Evolutionary conservation across 2,113 vertebrate species (phyloP).

Genomic region (Bos javanicus): DNA sequence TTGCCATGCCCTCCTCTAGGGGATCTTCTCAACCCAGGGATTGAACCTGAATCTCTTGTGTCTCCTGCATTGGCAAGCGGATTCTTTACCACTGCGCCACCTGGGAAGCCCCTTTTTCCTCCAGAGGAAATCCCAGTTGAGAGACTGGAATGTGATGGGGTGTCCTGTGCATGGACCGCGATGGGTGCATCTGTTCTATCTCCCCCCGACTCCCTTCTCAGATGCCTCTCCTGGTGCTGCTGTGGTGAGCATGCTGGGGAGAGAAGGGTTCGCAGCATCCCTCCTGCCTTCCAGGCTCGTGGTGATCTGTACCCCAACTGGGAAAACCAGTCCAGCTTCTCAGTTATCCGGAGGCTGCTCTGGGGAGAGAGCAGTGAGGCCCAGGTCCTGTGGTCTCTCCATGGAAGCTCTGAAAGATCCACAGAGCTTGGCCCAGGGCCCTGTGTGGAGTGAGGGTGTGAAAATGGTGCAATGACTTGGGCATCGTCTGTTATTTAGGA

Average conservation of each 20-base stretch:
- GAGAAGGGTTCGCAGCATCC: neutral
- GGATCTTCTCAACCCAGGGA: neutral
- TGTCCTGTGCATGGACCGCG: neutral
- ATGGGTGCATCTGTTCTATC: neutral
- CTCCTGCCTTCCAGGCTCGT: neutral
- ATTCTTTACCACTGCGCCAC: neutral
- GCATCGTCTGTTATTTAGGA: neutral
- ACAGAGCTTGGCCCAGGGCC: neutral
- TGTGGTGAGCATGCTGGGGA: fast-evolving
- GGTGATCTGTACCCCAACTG: fast-evolving
- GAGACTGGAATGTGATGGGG: fast-evolving
- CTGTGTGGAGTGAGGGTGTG: neutral
- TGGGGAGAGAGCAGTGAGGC: neutral
- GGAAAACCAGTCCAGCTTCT: neutral
- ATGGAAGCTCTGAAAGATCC: no score
- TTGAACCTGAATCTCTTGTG: neutral
- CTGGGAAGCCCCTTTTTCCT: neutral
- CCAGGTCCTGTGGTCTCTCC: neutral
- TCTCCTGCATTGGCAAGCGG: neutral
- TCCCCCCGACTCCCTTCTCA: neutral
- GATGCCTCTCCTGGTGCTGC: neutral
- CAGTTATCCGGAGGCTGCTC: neutral
- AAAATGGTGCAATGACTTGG: neutral
- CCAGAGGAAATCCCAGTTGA: neutral
- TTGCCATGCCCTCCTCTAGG: neutral